Base-by-base conservation (phyloP, 2,888 invertebrate species). In the Protodeltote pygarga region DNA sequence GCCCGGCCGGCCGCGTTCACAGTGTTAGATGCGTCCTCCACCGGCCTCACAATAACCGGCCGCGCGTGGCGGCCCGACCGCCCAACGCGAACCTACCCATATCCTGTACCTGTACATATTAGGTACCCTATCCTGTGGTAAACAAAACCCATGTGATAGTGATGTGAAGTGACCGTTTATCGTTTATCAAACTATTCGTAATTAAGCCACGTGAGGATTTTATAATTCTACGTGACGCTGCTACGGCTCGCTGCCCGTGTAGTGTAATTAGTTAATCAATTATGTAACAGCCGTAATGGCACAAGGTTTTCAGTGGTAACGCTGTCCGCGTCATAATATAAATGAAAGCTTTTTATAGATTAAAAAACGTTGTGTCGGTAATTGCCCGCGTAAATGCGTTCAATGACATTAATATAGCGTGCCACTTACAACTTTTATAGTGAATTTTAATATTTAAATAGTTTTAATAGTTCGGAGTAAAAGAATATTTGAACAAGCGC, bases 201-300 rank as follows among this genome's bases (percentile, higher is more conserved):
- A 61, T 42, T 34, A 17, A 49, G 46, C 66, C 74, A 74, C 75
- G 74, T 75, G 74, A 65, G 55, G 28, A 53, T 60, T 65, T 59
- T 59, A 51, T 61, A 58, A 53, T 63, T 52, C 41, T 50, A 53
- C 47, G 50, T 54, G 53, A 60, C 70, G 58, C n/a, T n/a, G n/a
- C n/a, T n/a, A 35, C 25, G 35, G 24, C 59, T 63, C 61, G 61
- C 66, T 68, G 51, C 59, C 62, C 62, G 52, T 69, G 70, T 73
- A 73, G 76, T 77, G 78, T 76, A 78, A 83, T 83, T 81, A 80
- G 77, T 74, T 75, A 73, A 78, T 79, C 76, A 81, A 79, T 82
- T 77, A 79, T 79, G 77, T 78, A 81, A 82, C 73, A 53, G 49
- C 58, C 59, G 51, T 65, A 69, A 65, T 74, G 50, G 57, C 42